Evolutionary conservation across 2,888 invertebrate genomes (phyloP).

Genomic region (Daptonema setosum): DNA sequence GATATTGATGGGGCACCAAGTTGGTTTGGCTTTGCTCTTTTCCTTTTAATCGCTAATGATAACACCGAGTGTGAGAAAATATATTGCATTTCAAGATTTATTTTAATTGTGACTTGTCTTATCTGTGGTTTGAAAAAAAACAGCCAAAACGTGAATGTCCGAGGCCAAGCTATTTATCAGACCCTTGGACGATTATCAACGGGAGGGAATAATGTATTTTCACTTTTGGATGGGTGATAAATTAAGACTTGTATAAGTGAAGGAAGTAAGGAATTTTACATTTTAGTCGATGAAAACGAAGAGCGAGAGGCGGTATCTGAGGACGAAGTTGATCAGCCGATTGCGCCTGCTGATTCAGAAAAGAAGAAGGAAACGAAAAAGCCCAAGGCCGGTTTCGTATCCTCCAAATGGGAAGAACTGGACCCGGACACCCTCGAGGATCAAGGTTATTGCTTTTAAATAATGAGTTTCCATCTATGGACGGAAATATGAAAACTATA

Average conservation of each 20-base stretch:
- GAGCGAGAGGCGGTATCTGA: neutral
- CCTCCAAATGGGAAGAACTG: constrained; percentile 87
- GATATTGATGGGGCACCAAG: constrained; percentile 50
- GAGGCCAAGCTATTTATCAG: too few relatives aligned
- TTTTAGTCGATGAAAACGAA: neutral
- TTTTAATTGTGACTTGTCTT: too few relatives aligned
- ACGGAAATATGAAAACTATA: too few relatives aligned
- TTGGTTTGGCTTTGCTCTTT: constrained; percentile 28
- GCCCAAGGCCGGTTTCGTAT: constrained; percentile 39
- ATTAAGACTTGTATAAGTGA: too few relatives aligned
- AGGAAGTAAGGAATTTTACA: neutral
- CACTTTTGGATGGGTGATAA: too few relatives aligned
- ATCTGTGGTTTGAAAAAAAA: too few relatives aligned
- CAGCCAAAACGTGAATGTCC: too few relatives aligned
- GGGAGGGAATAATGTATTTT: too few relatives aligned
- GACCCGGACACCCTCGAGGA: constrained; percentile 60
- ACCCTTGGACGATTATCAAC: too few relatives aligned
- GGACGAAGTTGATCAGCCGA: neutral
- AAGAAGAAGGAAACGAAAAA: constrained; percentile 9
- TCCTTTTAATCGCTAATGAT: too few relatives aligned
- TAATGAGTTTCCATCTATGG: neutral
- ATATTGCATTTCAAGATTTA: too few relatives aligned
- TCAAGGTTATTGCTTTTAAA: constrained; percentile 24
- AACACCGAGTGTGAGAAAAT: too few relatives aligned
- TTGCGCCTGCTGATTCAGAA: neutral